Percentiles rank a stretch among this genome's conserved stretches.
Conservation (phyloP, 2,113 vertebrate genomes). For the Cyphomyrus discorhynchus region DNA sequence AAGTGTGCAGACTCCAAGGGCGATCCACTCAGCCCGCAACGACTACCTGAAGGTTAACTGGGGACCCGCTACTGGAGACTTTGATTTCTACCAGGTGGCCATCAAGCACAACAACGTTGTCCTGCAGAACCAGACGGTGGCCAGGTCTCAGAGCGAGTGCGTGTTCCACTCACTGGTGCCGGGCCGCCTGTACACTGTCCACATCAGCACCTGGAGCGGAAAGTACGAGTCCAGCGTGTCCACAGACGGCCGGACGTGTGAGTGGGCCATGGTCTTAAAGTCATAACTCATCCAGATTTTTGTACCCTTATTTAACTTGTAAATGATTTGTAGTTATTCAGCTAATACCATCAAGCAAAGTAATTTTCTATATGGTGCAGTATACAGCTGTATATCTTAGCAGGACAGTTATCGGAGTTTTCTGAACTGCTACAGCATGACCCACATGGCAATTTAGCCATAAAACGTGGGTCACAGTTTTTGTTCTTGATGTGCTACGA, state of each 20-base stretch:
- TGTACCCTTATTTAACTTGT: background rate
- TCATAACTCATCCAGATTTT: background rate
- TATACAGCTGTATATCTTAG: background rate
- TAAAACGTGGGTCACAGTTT: background rate
- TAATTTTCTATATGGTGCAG: background rate
- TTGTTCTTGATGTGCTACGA: background rate
- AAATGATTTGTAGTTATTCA: background rate
- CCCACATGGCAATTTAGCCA: background rate
- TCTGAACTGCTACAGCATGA: background rate
- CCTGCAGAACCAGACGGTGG: constrained; percentile 69
- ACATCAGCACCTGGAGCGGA: constrained; percentile 82
- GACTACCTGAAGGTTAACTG: constrained; percentile 89
- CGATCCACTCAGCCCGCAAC: constrained; percentile 80
- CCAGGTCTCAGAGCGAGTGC: constrained; percentile 73
- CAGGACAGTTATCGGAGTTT: background rate
- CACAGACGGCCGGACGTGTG: constrained; percentile 82
- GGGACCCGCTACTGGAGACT: constrained; percentile 79
- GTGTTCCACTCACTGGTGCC: constrained; percentile 77
- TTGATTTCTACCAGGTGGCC: constrained; percentile 77
- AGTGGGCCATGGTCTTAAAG: constrained; percentile 44
- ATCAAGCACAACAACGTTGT: constrained; percentile 81
- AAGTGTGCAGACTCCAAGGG: constrained; percentile 75
- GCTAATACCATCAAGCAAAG: background rate
- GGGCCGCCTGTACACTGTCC: constrained; percentile 83
- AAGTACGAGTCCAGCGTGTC: constrained; percentile 70